phyloP scores from a whole-genome alignment of 1,140 invertebrate genomes.

The Orussus abietinus region DNA sequence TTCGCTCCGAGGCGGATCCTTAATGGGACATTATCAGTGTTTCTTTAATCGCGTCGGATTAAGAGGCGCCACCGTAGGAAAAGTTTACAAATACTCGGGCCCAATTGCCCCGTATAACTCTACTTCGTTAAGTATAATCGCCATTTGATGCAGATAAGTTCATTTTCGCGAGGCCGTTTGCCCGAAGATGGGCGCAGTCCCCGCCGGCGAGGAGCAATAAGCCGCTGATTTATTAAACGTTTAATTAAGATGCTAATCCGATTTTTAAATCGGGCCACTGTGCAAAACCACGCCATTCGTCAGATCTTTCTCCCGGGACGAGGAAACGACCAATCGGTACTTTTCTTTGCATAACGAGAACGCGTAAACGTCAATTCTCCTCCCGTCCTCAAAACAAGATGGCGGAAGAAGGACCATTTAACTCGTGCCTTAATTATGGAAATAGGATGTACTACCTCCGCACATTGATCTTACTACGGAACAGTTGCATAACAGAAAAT shows the following conservation, averaged over 20 bases:
- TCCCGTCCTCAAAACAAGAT: no score
- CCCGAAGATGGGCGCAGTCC: slow-evolving; percentile 24
- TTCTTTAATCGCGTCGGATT: slow-evolving; percentile 37
- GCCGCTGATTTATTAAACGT: slow-evolving; percentile 37
- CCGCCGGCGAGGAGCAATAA: slow-evolving; percentile 25
- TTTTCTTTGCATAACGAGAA: no score
- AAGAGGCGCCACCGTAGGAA: slow-evolving; percentile 32
- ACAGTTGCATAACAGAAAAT: no score
- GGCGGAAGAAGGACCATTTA: no score
- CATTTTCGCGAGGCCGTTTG: slow-evolving; percentile 37
- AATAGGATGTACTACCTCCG: no score
- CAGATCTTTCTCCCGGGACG: no score
- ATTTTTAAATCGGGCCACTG: slow-evolving; percentile 21
- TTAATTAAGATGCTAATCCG: slow-evolving; percentile 41
- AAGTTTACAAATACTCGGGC: slow-evolving; percentile 35
- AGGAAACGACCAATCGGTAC: no score
- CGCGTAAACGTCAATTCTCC: no score
- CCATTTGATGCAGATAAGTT: slow-evolving; percentile 43
- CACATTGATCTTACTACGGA: no score
- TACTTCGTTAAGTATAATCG: slow-evolving; percentile 44
- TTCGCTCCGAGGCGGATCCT: slow-evolving; percentile 18
- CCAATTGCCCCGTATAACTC: slow-evolving; percentile 33
- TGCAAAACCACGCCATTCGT: no score
- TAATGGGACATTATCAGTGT: slow-evolving; percentile 30
- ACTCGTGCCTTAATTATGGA: no score